Base-by-base conservation (phyloP, 2,888 invertebrate genomes). In the Conops quadrifasciatus region DNA sequence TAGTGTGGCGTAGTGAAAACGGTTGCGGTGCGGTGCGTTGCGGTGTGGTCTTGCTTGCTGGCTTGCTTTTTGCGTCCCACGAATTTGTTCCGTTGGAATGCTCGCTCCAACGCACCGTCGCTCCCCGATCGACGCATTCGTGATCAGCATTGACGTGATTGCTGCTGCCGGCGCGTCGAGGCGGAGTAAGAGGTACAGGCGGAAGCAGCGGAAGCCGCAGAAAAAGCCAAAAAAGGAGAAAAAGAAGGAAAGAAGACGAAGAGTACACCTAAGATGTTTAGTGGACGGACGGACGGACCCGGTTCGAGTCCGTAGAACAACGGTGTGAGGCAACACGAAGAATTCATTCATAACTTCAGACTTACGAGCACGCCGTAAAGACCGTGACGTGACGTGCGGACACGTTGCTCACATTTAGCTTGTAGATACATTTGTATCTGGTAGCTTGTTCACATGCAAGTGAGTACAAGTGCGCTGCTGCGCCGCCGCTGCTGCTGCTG, bases 271-370 rank as follows among this genome's bases (percentile, higher is more conserved):
- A 67, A 19, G 26, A 47, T 71, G 51, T 71, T 21, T 65, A 30
- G 62, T 59, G 24, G 5, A 16, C 59, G n/a, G n/a, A n/a, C n/a
- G n/a, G n/a, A n/a, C n/a, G n/a, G n/a, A 56, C 24, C 53, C n/a
- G 26, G 71, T 53, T 36, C 21, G 67, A 53, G 62, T 62, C 30
- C 73, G 75, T 76, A 77, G 72, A 76, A 76, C 36, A n/a, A n/a
- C 78, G 81, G 81, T 82, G 80, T 74, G 77, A 82, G 77, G 84
- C 83, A 83, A 83, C 80, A 79, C 73, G 77, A 83, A 80, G 83
- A 83, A 81, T 83, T 83, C 83, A 83, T 83, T 83, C 83, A 83
- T 83, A 80, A 83, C 78, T 78, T 76, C 71, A 19, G 51, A 28
- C 60, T 30, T 68, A 62, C 68, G 36, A 56, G n/a, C 45, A 47